Base-by-base conservation (phyloP, 2,797 vertebrate species). In the Sebastes vulpes region DNA sequence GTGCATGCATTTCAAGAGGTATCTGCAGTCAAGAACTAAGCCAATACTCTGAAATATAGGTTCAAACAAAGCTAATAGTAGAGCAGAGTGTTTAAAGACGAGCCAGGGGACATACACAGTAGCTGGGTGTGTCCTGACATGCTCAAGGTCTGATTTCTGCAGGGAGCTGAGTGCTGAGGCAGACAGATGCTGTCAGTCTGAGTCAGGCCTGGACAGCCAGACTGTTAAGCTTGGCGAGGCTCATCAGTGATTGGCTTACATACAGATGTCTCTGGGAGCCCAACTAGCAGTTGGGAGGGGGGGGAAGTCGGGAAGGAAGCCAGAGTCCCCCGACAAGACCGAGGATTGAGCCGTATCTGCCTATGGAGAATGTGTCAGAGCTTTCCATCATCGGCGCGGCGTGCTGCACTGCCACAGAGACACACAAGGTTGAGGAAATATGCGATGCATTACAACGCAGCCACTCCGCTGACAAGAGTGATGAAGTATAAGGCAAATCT, bases 161-260 rank as follows among this genome's bases (percentile, higher is more conserved):
- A 32, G 53, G 60, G 28, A 74, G 53, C 23, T 6, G 12, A 81
- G 38, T 9, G 58, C 64, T 67, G 60, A 85, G 64, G 72, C 23
- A 81, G 77, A 78, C 71, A 76, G 78, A 75, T 54, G 54, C 72
- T 61, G 59, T 86, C 77, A 87, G 67, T 67, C 68, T 58, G 57
- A 78, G 74, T 84, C 77, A 79, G 38, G 48, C 29, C 70, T 31
- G 53, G 60, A 70, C 60, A 80, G 66, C 59, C 72, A 65, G 77
- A 77, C 76, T 50, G 48, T 74, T 63, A 21, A 56, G 20, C 63
- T 64, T 63, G 76, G 73, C 6, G 10, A 67, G 42, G 46, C 75
- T 74, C 65, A 64, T 78, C 65, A 48, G 42, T 73, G 77, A 82
- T 75, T 86, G 85, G 71, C 65, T 77, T 65, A 77, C 72, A 63